Evolutionary conservation across 2,797 vertebrate genomes (phyloP).

Genomic region (Choloepus didactylus): DNA sequence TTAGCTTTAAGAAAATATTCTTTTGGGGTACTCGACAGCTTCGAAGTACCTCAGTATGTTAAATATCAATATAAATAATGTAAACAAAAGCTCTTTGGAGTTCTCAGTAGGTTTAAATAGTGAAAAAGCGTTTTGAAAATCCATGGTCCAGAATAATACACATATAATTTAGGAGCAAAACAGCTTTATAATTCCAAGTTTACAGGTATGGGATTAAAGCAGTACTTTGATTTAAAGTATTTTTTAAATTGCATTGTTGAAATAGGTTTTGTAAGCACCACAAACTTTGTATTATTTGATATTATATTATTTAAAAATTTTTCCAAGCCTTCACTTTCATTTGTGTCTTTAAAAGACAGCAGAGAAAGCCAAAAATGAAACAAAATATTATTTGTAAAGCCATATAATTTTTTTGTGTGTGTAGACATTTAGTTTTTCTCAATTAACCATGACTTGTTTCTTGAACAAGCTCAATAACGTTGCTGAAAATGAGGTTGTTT

Average conservation of each 20-base stretch:
- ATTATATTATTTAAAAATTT: conserved; percentile 35
- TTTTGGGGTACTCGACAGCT: no score
- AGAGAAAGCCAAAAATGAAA: background rate
- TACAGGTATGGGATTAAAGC: background rate
- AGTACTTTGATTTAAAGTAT: background rate
- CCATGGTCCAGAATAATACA: background rate
- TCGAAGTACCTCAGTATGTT: background rate
- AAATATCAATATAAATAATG: conserved; percentile 27
- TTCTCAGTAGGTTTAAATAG: conserved; percentile 11
- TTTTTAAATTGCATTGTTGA: conserved; percentile 54
- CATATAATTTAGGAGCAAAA: background rate
- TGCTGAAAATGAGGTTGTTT: conserved; percentile 71
- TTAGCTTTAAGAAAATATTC: no score
- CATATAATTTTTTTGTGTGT: background rate
- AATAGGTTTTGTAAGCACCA: conserved; percentile 51
- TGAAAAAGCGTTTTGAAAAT: conserved; percentile 19
- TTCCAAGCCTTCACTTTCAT: conserved; percentile 18
- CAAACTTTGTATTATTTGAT: conserved; percentile 27
- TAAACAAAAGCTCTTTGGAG: background rate
- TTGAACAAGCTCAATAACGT: conserved; percentile 1
- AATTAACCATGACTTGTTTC: conserved; percentile 45
- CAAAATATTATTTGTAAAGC: conserved; percentile 42
- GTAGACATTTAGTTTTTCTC: background rate
- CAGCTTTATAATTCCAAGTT: background rate
- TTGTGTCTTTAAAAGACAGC: conserved; percentile 56